A percentile compares a stretch with the other conserved stretches of the same genome.
Evolutionary conservation across 2,797 vertebrate genomes (phyloP).

Genomic region (Sebastes hubbsi): DNA sequence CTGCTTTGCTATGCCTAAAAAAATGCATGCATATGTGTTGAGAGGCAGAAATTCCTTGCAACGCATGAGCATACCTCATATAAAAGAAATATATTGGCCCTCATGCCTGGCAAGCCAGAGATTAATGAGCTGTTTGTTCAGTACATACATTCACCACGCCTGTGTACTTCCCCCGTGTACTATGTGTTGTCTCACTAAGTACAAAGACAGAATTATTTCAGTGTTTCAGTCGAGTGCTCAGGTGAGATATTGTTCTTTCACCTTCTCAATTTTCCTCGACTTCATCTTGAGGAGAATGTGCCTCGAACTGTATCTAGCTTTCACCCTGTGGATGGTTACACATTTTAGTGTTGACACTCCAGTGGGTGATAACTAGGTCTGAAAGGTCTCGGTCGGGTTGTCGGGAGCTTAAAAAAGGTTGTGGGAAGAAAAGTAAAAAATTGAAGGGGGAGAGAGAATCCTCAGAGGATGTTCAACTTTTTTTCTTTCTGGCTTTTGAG

Average conservation of each 20-base stretch:
- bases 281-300: neutral
- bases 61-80: conserved; percentile 33
- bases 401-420: neutral
- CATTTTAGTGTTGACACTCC: neutral
- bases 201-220: neutral
- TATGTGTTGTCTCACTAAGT: conserved; percentile 11
- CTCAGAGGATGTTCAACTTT: neutral
- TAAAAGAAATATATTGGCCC: conserved; percentile 26
- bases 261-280: conserved; percentile 3
- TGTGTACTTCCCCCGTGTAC: conserved; percentile 1
- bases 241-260: conserved; percentile 6
- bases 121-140: conserved; percentile 54
- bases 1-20: neutral
- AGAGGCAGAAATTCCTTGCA: conserved; percentile 11
- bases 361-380: neutral
- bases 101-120: conserved; percentile 31
- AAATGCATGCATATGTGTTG: neutral
- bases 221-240: neutral
- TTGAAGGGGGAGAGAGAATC: neutral
- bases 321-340: neutral
- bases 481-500: conserved; percentile 35
- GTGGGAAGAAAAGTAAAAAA: neutral
- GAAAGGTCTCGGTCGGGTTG: neutral
- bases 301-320: neutral
- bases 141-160: conserved; percentile 11